These are phyloP conservation scores for Drosophila sechellia DNA, from an alignment of 1,140 invertebrate genomes.

Conservation along the genomic window DNA sequence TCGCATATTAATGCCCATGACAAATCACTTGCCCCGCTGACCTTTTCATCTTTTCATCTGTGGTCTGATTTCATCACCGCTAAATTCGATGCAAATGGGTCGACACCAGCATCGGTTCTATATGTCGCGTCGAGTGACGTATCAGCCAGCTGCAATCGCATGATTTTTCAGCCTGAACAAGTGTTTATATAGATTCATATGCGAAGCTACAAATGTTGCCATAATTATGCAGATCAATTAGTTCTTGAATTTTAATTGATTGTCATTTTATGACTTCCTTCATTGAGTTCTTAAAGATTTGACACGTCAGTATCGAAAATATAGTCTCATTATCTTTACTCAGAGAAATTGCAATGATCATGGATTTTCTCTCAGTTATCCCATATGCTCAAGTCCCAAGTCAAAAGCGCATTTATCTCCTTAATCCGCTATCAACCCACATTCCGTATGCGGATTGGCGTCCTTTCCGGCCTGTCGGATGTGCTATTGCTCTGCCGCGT, in stretches of 20 bases:
- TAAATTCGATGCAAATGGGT: conserved; percentile 13
- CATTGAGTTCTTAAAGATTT: background rate
- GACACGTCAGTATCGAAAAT: too few species aligned
- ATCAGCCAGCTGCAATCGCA: background rate
- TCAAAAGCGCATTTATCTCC: conserved; percentile 27
- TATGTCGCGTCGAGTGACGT: conserved; percentile 4
- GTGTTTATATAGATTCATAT: background rate
- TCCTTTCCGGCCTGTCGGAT: conserved; percentile 16
- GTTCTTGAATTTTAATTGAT: background rate
- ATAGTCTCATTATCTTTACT: too few species aligned
- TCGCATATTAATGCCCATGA: conserved; percentile 25
- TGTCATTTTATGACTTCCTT: background rate
- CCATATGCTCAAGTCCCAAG: background rate
- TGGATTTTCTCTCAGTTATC: background rate
- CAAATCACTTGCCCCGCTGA: conserved; percentile 31
- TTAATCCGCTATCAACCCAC: conserved; percentile 1
- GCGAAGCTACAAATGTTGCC: background rate
- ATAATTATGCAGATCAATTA: background rate
- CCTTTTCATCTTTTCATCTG: conserved; percentile 20
- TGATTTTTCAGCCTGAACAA: background rate
- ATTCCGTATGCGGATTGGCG: too few species aligned
- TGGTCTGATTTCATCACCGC: conserved; percentile 32
- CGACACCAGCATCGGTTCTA: conserved; percentile 7
- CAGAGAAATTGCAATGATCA: background rate
- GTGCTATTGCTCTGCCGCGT: background rate